Evolutionary conservation across 1,140 invertebrate genomes (phyloP), one percentile per base, ranked within the genome.

Genomic region (Pogonognathellus flavescens): DNA sequence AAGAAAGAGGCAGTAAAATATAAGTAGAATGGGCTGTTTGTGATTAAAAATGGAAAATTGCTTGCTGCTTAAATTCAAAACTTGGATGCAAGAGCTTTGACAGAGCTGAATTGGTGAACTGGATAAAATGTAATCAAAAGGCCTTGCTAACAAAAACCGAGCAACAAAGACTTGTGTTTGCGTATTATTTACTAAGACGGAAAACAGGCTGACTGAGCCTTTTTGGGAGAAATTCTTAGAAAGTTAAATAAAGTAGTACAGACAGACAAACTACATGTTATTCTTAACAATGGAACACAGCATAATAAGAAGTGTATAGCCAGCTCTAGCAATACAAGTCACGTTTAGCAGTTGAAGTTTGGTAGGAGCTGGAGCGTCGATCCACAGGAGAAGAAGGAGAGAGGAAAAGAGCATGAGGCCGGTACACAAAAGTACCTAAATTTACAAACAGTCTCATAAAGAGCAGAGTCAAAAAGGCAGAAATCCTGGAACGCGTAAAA

Each of bases 381-480:
- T 6, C 55, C 13, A 83, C 31, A 57, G n/a, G 82, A 83, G 22
- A 49, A 83, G 22, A 49, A 57, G 25, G 25, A 66, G 62, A 18
- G 62, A 55, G 57, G 16, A 66, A 57, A 52, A 50, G 49, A 25
- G n/a, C 70, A 76, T 50, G 70, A 76, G 70, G 16, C 70, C 31
- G 70, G 16, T n/a, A 49, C 41, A 76, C 70, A 76, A 76, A 76
- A 76, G 70, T 76, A 76, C 70, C 70, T 76, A 66, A 66, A 66
- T 66, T 66, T 76, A 76, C 70, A 76, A 76, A 76, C 70, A 76
- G 70, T 76, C 70, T 76, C 70, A 76, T 76, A 76, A 76, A 76
- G 70, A 76, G 70, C 41, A 50, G 70, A 76, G 70, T 76, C 70
- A 76, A 76, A 76, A 76, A 76, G 70, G 70, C 70, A 76, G 70